Conservation (phyloP, 2,113 vertebrate species). For the Scopus umbretta region DNA sequence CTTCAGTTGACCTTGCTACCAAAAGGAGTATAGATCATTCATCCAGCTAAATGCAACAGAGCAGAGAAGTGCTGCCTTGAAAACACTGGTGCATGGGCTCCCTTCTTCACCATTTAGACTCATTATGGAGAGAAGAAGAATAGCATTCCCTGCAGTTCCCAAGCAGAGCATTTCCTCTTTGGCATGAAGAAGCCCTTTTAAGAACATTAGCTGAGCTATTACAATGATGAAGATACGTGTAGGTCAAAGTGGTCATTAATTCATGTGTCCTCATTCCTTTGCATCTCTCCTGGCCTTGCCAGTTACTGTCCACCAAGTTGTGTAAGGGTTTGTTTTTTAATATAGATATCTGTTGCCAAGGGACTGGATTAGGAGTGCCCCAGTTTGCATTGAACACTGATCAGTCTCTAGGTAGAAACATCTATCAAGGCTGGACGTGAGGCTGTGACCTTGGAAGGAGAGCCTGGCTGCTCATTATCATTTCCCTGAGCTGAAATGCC, state of each 20-base stretch:
- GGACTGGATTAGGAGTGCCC: constrained; percentile 11
- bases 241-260: background rate
- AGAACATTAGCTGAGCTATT: background rate
- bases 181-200: background rate
- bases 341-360: background rate
- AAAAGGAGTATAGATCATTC: background rate
- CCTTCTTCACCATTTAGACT: background rate
- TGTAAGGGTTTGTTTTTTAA: constrained; percentile 1
- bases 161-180: background rate
- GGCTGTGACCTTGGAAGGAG: background rate
- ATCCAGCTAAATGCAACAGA: background rate
- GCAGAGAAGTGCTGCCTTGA: background rate
- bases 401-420: background rate
- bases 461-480: background rate
- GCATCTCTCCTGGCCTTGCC: background rate
- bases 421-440: background rate
- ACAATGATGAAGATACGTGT: background rate
- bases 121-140: background rate
- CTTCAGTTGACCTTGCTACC: background rate
- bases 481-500: background rate
- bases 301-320: background rate
- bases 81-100: background rate
- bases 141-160: background rate
- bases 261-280: background rate
- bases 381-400: background rate